A percentile compares a stretch with the other conserved stretches of the same genome.
Conservation (phyloP, 2,888 invertebrate species). For the Nemotelus nigrinus region DNA sequence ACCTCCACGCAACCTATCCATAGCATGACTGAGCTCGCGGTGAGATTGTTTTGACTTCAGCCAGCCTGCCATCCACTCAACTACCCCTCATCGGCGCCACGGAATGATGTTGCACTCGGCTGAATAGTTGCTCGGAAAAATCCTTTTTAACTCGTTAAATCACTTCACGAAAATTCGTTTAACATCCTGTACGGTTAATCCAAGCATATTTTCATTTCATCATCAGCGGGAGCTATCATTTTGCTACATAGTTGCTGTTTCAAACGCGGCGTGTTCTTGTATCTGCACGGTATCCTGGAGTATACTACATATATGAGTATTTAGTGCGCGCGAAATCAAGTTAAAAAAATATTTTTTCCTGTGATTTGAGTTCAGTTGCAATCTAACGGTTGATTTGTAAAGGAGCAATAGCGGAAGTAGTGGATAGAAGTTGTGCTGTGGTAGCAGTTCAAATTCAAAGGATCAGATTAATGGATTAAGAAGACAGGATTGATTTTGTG, state of each 20-base stretch:
- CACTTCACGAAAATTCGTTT: slow-evolving; percentile 53
- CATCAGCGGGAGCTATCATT: neutral
- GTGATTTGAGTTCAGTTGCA: slow-evolving; percentile 45
- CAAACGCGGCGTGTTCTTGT: too few species aligned
- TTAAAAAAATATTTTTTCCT: slow-evolving; percentile 19
- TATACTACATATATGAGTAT: slow-evolving; percentile 22
- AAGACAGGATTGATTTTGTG: neutral
- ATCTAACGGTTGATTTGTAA: slow-evolving; percentile 47
- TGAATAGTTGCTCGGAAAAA: slow-evolving; percentile 44
- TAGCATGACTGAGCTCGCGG: too few species aligned
- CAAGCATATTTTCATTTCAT: slow-evolving; percentile 26
- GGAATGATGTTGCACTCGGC: slow-evolving; percentile 39
- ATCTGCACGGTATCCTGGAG: neutral
- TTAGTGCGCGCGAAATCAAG: slow-evolving; percentile 17
- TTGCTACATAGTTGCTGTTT: too few species aligned
- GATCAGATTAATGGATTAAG: slow-evolving; percentile 1
- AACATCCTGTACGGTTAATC: slow-evolving; percentile 39
- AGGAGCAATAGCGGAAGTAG: neutral
- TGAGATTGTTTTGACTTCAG: too few species aligned
- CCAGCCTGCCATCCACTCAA: too few species aligned
- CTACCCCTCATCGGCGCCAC: neutral
- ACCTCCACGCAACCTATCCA: too few species aligned
- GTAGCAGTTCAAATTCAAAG: neutral
- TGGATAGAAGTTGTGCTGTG: too few species aligned
- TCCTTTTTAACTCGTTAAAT: slow-evolving; percentile 52